These are phyloP conservation scores for Trachymyrmex septentrionalis DNA, from an alignment of 1,140 invertebrate genomes.

Conservation along the genomic window DNA sequence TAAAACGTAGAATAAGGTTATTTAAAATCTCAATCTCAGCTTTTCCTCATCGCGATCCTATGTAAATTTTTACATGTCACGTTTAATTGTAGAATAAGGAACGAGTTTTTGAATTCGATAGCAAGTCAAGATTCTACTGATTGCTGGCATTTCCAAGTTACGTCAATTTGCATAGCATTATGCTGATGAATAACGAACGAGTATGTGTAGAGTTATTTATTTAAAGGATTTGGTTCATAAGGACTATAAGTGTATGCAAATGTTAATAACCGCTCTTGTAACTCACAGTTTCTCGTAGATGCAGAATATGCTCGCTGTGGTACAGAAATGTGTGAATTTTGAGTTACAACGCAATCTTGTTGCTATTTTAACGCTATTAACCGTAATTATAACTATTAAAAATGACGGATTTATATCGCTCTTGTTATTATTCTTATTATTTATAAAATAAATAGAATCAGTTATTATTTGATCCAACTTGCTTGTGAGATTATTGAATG, in stretches of 20 bases:
- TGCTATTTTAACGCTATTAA: conserved; percentile 38
- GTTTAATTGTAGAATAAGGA: background rate
- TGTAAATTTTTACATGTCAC: conserved; percentile 8
- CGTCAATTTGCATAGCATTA: conserved; percentile 48
- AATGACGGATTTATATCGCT: background rate
- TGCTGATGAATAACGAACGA: conserved; percentile 48
- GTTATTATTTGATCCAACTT: background rate
- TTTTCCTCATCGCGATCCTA: background rate
- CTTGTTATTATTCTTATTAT: conserved; percentile 23
- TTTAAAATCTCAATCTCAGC: background rate
- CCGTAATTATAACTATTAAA: conserved; percentile 22
- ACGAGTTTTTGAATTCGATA: conserved; percentile 22
- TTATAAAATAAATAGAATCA: background rate
- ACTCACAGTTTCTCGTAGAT: conserved; percentile 38
- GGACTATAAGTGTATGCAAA: conserved; percentile 56
- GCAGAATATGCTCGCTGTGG: conserved; percentile 14
- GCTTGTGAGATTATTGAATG: background rate
- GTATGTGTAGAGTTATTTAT: conserved; percentile 48
- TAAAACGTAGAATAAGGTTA: background rate
- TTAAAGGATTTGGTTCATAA: conserved; percentile 52
- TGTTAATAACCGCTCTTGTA: conserved; percentile 56
- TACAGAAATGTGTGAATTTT: conserved; percentile 50
- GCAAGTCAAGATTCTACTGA: conserved; percentile 20
- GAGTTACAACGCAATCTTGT: conserved; percentile 50
- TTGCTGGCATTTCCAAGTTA: conserved; percentile 10